A percentile compares a stretch with the other conserved stretches of the same genome.
phyloP scores from a whole-genome alignment of 2,113 vertebrate species.

The Arenaria interpres region DNA sequence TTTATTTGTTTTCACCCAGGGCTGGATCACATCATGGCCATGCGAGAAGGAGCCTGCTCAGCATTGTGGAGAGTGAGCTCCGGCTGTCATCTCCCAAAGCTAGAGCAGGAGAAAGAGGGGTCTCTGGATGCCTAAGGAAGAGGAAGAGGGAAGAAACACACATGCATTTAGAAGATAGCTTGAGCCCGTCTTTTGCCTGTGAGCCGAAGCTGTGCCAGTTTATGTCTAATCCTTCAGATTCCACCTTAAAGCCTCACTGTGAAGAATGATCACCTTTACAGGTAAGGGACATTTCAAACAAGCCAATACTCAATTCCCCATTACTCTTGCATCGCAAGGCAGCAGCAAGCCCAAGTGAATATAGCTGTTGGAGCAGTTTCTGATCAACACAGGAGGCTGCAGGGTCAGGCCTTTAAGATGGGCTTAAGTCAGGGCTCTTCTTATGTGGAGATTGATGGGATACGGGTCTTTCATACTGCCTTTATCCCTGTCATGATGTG shows the following conservation, averaged over 20 bases:
- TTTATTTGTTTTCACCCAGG: background rate
- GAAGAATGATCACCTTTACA: background rate
- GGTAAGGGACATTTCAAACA: background rate
- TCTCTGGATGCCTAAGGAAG: background rate
- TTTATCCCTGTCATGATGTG: background rate
- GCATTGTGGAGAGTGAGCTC: fast-evolving
- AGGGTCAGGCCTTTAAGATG: background rate
- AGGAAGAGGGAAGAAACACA: background rate
- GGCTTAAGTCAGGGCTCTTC: background rate
- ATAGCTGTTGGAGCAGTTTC: background rate
- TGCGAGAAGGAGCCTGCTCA: background rate
- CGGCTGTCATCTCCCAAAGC: background rate
- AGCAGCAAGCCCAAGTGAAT: background rate
- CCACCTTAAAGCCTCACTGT: background rate
- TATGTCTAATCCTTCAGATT: background rate
- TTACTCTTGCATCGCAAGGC: background rate
- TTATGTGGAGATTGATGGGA: fast-evolving
- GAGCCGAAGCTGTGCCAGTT: background rate
- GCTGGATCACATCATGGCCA: background rate
- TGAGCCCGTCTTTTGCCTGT: background rate
- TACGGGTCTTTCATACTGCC: background rate
- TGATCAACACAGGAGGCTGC: background rate
- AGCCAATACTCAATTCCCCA: background rate
- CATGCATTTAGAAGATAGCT: background rate
- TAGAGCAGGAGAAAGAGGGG: background rate